Base-by-base conservation (phyloP, 2,113 vertebrate species). In the Perognathus longimembris region DNA sequence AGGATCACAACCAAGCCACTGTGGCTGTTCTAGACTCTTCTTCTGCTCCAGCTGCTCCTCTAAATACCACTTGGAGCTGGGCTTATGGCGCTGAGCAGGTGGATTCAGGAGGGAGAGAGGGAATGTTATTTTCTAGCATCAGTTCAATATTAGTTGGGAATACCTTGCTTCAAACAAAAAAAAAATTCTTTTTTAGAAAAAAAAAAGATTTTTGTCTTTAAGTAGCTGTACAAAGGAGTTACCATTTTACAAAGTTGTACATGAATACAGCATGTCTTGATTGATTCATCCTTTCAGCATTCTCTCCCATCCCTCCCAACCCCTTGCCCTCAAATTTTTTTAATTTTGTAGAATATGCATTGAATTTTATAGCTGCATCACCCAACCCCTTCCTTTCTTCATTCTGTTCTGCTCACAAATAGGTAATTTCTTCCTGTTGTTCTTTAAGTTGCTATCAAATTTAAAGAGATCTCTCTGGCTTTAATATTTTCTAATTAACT, bases 21-120 rank as follows among this genome's bases (percentile, higher is more conserved):
- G 7, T 64, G 66, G 6, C 66, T 64, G 22, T 70, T 93, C 10
- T 63, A 45, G 34, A 1, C 26, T 82, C 71, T 79, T 82, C 71
- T 79, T 79, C 83, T 90, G 59, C 45, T 85, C 59, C 45, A 93
- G 85, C 74, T 92, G 57, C 57, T 87, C n/a, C 90, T 95, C 75
- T 54, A 73, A 82, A 63, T 59, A 24, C 71, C 24, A 24, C 86
- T 83, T 78, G 89, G 71, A 87, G 89, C 66, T 38, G 83, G 76
- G 89, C 86, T 87, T 38, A 63, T 12, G 24, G 32, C 50, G 22
- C 1, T 11, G 78, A 95, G 63, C 91, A 81, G 88, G 91, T 93
- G 80, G 63, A 54, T 70, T 79, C 63, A 78, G 50, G 63, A 79
- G 78, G 45, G 28, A 85, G 50, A 32, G 32, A 69, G 20, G 50